Percentiles rank a stretch among this genome's conserved stretches.
Evolutionary conservation across 2,797 vertebrate species (phyloP).

Genomic region (Strix occidentalis): DNA sequence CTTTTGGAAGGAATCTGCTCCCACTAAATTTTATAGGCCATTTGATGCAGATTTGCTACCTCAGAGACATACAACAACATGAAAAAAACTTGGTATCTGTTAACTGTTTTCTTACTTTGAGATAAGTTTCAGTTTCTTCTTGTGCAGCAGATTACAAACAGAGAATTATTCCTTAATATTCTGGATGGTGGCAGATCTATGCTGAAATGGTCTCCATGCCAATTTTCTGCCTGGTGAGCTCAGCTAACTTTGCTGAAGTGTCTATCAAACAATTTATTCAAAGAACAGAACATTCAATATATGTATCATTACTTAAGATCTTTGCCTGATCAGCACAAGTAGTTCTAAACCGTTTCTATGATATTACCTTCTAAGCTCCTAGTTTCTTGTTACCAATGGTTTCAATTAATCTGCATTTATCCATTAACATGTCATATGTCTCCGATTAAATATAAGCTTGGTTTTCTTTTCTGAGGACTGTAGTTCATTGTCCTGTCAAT

Average conservation of each 20-base stretch:
- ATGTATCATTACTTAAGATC: background rate
- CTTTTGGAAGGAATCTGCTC: background rate
- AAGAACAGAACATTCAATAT: background rate
- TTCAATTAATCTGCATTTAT: conserved; percentile 53
- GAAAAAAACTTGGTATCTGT: background rate
- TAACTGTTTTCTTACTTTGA: background rate
- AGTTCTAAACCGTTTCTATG: background rate
- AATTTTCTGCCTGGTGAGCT: conserved; percentile 6
- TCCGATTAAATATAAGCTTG: conserved; percentile 8
- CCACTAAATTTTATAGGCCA: background rate
- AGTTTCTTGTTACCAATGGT: conserved; percentile 26
- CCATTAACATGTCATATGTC: conserved; percentile 20
- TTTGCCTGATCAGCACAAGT: conserved; percentile 25
- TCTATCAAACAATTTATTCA: conserved; percentile 13
- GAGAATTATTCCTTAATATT: background rate
- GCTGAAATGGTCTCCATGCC: background rate
- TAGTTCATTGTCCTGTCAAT: background rate
- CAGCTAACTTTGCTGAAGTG: conserved; percentile 12
- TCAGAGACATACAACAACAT: background rate
- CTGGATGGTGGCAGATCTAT: background rate
- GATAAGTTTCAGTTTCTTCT: background rate
- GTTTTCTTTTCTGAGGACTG: conserved; percentile 4
- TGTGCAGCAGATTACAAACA: background rate
- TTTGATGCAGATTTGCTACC: conserved; percentile 6
- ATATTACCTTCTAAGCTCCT: conserved; percentile 11